Evolutionary conservation across 2,113 vertebrate genomes (phyloP).

Genomic region (Zosterops pallidus): DNA sequence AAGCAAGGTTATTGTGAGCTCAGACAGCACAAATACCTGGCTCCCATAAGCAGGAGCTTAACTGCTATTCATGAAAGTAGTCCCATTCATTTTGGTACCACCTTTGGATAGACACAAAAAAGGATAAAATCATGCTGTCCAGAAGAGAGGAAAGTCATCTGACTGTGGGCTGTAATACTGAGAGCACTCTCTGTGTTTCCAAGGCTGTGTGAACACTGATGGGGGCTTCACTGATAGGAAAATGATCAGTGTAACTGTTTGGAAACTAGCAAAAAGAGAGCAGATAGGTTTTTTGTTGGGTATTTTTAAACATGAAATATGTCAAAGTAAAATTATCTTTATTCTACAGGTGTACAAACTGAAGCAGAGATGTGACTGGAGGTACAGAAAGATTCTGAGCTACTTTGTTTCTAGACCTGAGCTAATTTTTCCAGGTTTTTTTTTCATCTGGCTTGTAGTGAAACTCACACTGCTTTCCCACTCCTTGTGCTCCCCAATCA

Average conservation of each 20-base stretch:
- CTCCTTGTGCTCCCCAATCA: neutral
- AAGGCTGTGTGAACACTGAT: neutral
- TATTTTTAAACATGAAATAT: neutral
- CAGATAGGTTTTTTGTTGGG: neutral
- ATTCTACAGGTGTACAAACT: neutral
- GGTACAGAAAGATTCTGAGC: neutral
- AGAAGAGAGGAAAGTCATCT: neutral
- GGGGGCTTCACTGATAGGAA: neutral
- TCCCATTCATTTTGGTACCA: neutral
- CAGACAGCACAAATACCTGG: neutral
- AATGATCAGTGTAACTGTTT: neutral
- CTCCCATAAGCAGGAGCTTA: neutral
- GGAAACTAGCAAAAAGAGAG: neutral
- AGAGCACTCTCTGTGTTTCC: neutral
- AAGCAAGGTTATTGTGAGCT: neutral
- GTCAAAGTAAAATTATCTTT: neutral
- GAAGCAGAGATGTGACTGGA: neutral
- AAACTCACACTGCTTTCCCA: neutral
- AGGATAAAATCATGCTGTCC: neutral
- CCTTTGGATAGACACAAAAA: neutral
- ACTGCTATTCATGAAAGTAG: neutral
- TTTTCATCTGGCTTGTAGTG: neutral
- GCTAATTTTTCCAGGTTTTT: neutral
- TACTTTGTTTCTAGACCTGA: neutral
- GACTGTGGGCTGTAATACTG: rapidly evolving